These are phyloP conservation scores for Penaeus chinensis DNA, from an alignment of 1,140 invertebrate species.

Conservation along the genomic window DNA sequence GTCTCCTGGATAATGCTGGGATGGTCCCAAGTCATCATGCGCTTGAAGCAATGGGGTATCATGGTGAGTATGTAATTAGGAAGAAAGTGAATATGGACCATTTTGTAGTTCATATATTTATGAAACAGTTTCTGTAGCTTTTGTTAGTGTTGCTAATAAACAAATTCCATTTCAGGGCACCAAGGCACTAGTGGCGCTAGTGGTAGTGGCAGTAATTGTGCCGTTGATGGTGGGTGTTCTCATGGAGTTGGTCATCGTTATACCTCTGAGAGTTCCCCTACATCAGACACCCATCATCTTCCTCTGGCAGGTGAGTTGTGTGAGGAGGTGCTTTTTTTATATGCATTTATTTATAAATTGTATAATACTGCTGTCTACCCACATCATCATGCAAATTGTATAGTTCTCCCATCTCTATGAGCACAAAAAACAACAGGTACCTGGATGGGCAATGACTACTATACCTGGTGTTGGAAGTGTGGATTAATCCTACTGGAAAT, in stretches of 20 bases:
- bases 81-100: not conserved
- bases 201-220: conserved; percentile 87
- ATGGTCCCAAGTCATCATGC: conserved; percentile 70
- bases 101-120: too few species aligned
- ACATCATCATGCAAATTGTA: conserved; percentile 85
- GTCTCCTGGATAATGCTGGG: conserved; percentile 90
- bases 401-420: conserved; percentile 96
- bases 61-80: conserved; percentile 61
- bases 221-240: conserved; percentile 92
- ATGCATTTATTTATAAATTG: too few species aligned
- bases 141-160: not conserved
- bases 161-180: conserved; percentile 56
- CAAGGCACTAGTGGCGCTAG: conserved; percentile 77
- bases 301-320: conserved; percentile 74
- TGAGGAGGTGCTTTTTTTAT: too few species aligned
- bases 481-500: too few species aligned
- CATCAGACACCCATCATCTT: conserved; percentile 95
- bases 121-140: not conserved
- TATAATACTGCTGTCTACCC: conserved; percentile 75
- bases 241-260: conserved; percentile 90
- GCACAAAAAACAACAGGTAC: conserved; percentile 99
- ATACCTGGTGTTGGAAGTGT: conserved; percentile 66
- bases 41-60: conserved; percentile 65
- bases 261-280: conserved; percentile 91
- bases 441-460: conserved; percentile 93